phyloP scores from a whole-genome alignment of 1,140 invertebrate species.

The Popillia japonica region DNA sequence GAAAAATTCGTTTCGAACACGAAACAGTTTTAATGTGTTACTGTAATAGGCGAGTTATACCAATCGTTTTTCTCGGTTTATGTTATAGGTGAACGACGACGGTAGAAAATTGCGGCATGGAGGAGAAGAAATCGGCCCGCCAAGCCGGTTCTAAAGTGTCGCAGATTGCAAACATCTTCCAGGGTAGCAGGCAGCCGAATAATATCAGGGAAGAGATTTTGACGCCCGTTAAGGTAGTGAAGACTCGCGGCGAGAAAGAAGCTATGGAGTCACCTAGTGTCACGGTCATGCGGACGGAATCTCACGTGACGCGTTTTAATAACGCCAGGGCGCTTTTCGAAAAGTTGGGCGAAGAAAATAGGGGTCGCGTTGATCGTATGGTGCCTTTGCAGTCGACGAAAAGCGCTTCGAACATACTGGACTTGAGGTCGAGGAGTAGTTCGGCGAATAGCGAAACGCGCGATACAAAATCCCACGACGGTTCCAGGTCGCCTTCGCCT shows the following conservation, averaged over 20 bases:
- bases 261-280: constrained; percentile 63
- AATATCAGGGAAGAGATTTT: constrained; percentile 58
- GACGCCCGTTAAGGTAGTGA: constrained; percentile 56
- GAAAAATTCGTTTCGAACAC: background rate
- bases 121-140: constrained; percentile 71
- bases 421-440: constrained; percentile 52
- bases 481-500: constrained; percentile 56
- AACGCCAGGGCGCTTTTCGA: constrained; percentile 92
- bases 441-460: constrained; percentile 56
- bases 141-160: constrained; percentile 83
- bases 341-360: constrained; percentile 80
- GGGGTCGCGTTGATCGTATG: constrained; percentile 44
- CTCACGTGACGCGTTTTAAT: constrained; percentile 89
- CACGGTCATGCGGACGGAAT: constrained; percentile 85
- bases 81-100: constrained; percentile 13
- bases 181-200: constrained; percentile 56
- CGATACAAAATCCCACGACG: constrained; percentile 50
- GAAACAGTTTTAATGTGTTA: too few relatives aligned
- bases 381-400: constrained; percentile 57
- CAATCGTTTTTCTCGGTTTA: background rate
- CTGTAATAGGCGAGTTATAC: too few relatives aligned
- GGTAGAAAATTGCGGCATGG: constrained; percentile 59
- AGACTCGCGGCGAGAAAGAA: constrained; percentile 56
- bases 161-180: constrained; percentile 89
- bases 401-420: constrained; percentile 58